Base-by-base conservation (phyloP, 30 jellyfish, hydroid and myxozoan species). In the Turritopsis dohrnii region DNA sequence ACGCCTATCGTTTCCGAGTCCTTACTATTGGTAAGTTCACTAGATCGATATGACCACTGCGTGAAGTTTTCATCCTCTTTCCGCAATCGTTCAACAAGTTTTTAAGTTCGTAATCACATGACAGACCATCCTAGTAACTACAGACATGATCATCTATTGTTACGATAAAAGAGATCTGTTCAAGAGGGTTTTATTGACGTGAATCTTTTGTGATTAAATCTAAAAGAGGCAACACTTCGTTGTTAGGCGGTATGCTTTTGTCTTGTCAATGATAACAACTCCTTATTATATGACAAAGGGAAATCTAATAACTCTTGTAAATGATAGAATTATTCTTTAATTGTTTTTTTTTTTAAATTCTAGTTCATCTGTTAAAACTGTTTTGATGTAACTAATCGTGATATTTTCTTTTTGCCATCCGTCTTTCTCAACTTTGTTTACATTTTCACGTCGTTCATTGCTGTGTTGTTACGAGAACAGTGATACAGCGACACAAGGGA, bases 1-100 rank as follows among this genome's bases (percentile, higher is more conserved):
- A 79, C 98, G 52, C 90, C 98, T 5, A 87, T 86, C 4, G 93
- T 92, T 4, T 73, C 93, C 0, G 94, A 92, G n/a, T 29, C 95
- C 25, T 90, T 79, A 13, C 89, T 79, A 18, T 92, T 83, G 95
- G 98, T 92, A 77, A 30, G 54, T 9, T 28, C 16, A 8, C 30
- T n/a, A n/a, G n/a, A n/a, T n/a, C n/a, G n/a, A n/a, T n/a, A n/a
- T n/a, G n/a, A n/a, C n/a, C n/a, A n/a, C n/a, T n/a, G n/a, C n/a
- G n/a, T n/a, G n/a, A n/a, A n/a, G n/a, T n/a, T n/a, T n/a, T n/a
- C n/a, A n/a, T n/a, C n/a, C n/a, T n/a, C n/a, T n/a, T n/a, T n/a
- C n/a, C n/a, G n/a, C n/a, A n/a, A n/a, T n/a, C n/a, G n/a, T n/a
- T n/a, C n/a, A n/a, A n/a, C n/a, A n/a, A n/a, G n/a, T n/a, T n/a